Evolutionary conservation across 2,888 invertebrate genomes (phyloP).

Genomic region (Odontothrips loti): DNA sequence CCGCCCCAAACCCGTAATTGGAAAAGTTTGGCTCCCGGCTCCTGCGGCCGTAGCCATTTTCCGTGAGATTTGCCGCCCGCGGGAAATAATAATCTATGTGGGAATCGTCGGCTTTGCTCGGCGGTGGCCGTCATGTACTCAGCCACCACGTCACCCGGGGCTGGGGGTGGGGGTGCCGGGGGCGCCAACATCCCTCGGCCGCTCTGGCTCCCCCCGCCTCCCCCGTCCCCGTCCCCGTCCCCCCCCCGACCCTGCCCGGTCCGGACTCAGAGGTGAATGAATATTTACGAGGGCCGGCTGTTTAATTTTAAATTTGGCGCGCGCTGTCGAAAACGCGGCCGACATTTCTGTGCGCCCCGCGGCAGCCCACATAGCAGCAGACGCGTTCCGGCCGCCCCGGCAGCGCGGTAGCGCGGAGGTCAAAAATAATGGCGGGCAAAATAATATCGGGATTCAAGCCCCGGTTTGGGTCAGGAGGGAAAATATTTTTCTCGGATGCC

Average conservation of each 20-base stretch:
- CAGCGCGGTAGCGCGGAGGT: background rate
- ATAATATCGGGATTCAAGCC: too few relatives aligned
- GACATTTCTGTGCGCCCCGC: background rate
- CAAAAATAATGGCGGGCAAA: too few relatives aligned
- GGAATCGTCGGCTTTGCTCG: background rate
- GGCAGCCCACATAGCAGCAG: background rate
- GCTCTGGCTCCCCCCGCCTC: background rate
- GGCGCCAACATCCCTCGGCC: background rate
- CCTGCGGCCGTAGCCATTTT: background rate
- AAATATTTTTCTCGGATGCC: too few relatives aligned
- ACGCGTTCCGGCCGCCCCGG: background rate
- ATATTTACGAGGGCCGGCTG: slow-evolving; percentile 17
- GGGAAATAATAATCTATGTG: slow-evolving; percentile 22
- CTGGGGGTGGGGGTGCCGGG: background rate
- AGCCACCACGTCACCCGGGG: background rate
- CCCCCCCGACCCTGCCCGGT: background rate
- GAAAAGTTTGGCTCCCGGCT: background rate
- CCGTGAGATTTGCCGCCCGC: background rate
- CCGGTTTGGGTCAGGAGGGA: too few relatives aligned
- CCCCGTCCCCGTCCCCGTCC: background rate
- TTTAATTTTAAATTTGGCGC: slow-evolving; percentile 22
- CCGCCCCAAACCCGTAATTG: background rate
- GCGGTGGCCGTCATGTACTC: background rate
- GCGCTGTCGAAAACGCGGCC: slow-evolving; percentile 6
- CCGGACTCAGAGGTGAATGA: background rate